A percentile compares a stretch with the other conserved stretches of the same genome.
phyloP scores from a whole-genome alignment of 2,113 vertebrate genomes.

The Amia ocellicauda region DNA sequence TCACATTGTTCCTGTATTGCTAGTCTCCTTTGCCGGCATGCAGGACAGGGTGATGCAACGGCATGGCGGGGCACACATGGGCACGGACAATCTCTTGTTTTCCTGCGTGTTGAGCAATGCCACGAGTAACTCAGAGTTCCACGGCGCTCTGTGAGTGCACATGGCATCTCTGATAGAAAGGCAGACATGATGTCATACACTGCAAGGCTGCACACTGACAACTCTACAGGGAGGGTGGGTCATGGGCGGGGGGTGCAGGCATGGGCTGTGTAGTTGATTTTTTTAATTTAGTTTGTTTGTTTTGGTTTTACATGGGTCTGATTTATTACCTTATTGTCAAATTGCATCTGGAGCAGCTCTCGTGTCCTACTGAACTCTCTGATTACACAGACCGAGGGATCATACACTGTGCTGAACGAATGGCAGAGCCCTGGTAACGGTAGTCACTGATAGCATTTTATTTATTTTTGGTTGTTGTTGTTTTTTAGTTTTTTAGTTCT shows the following conservation, averaged over 20 bases:
- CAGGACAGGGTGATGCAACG: too few relatives aligned
- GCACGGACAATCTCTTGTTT: too few relatives aligned
- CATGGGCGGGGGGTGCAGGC: not conserved
- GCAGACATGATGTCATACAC: conserved; percentile 26
- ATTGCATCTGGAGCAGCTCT: too few relatives aligned
- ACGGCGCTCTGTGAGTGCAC: not conserved
- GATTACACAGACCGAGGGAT: conserved; percentile 5
- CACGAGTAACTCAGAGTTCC: not conserved
- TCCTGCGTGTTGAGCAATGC: not conserved
- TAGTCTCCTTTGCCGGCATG: too few relatives aligned
- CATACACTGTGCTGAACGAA: too few relatives aligned
- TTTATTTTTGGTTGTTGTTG: not conserved
- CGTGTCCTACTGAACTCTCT: too few relatives aligned
- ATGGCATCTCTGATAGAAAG: not conserved
- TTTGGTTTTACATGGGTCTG: not conserved
- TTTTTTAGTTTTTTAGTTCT: too few relatives aligned
- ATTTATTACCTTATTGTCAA: not conserved
- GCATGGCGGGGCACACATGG: too few relatives aligned
- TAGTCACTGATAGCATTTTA: too few relatives aligned
- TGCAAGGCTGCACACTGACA: conserved; percentile 13
- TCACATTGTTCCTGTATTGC: too few relatives aligned
- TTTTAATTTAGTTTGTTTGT: too few relatives aligned
- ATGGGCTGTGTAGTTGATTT: not conserved
- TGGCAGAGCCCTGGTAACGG: too few relatives aligned
- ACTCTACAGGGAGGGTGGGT: conserved; percentile 9